phyloP scores from a whole-genome alignment of 2,888 invertebrate species.

The Pemphredon lugubris region DNA sequence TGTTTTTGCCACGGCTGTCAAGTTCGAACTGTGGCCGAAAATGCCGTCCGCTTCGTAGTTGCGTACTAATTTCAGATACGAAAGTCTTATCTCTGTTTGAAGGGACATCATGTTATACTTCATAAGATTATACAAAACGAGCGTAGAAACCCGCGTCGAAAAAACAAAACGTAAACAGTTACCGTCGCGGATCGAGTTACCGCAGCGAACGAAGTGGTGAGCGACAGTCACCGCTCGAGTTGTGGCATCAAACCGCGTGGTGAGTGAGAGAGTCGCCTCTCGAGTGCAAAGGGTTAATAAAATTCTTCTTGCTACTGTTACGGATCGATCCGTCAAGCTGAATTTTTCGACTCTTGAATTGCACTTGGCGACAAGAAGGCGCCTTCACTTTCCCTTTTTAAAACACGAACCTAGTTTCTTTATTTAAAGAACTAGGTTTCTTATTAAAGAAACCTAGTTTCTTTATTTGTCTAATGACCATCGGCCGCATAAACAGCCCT shows the following conservation, averaged over 20 bases:
- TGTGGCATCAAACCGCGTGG: slow-evolving; percentile 6
- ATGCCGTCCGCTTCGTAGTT: slow-evolving; percentile 22
- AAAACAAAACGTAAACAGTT: slow-evolving; percentile 29
- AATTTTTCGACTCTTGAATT: no score
- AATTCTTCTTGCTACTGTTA: no score
- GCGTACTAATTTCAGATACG: slow-evolving; percentile 31
- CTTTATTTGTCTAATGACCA: no score
- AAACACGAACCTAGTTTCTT: no score
- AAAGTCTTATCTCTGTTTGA: slow-evolving; percentile 17
- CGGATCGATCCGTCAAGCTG: no score
- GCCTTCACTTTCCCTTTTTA: no score
- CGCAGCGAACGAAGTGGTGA: slow-evolving; percentile 25
- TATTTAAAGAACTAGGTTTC: no score
- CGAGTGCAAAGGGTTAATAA: slow-evolving; percentile 1
- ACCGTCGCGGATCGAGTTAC: slow-evolving; percentile 17
- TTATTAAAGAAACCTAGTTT: no score
- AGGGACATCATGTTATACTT: no score
- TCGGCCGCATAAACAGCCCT: no score
- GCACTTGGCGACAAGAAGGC: no score
- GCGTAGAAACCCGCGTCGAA: slow-evolving; percentile 15
- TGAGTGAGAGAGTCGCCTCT: slow-evolving; percentile 4
- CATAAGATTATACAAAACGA: slow-evolving; percentile 18
- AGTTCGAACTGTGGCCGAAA: background rate
- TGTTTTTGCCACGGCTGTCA: slow-evolving; percentile 3
- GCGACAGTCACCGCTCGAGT: slow-evolving; percentile 20